Evolutionary conservation across 2,113 vertebrate species (phyloP).

Genomic region (Anas platyrhynchos): DNA sequence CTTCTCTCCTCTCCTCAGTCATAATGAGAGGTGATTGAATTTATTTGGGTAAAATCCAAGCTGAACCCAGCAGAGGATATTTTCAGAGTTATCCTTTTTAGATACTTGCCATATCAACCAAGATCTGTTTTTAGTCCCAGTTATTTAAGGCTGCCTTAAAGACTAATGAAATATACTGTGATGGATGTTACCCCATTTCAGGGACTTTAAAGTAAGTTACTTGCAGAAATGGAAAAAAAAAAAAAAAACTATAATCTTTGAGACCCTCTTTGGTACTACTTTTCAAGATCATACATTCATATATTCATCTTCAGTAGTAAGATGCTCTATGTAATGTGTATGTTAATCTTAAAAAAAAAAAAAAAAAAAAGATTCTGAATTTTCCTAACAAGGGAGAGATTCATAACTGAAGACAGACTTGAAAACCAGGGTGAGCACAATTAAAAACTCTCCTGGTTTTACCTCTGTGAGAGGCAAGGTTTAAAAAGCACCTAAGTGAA

Average conservation of each 20-base stretch:
- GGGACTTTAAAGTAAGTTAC: constrained; percentile 51
- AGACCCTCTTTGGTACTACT: background rate
- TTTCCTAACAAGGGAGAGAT: constrained; percentile 23
- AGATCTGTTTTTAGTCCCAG: constrained; percentile 41
- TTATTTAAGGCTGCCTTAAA: constrained; percentile 62
- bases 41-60: constrained; percentile 63
- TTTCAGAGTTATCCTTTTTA: constrained; percentile 59
- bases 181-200: constrained; percentile 20
- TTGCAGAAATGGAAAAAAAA: background rate
- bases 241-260: background rate
- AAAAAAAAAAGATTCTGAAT: background rate
- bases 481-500: background rate
- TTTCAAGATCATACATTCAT: background rate
- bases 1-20: background rate
- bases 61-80: constrained; percentile 52
- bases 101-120: constrained; percentile 52
- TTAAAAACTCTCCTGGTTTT: background rate
- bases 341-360: background rate
- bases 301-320: constrained; percentile 5
- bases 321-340: background rate
- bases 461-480: background rate
- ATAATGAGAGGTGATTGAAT: constrained; percentile 64
- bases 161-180: constrained; percentile 50
- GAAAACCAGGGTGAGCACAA: background rate
- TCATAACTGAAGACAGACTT: background rate